Percentiles rank a stretch among this genome's conserved stretches.
Evolutionary conservation across 1,140 invertebrate species (phyloP).

Genomic region (Drosophila kanapiae): DNA sequence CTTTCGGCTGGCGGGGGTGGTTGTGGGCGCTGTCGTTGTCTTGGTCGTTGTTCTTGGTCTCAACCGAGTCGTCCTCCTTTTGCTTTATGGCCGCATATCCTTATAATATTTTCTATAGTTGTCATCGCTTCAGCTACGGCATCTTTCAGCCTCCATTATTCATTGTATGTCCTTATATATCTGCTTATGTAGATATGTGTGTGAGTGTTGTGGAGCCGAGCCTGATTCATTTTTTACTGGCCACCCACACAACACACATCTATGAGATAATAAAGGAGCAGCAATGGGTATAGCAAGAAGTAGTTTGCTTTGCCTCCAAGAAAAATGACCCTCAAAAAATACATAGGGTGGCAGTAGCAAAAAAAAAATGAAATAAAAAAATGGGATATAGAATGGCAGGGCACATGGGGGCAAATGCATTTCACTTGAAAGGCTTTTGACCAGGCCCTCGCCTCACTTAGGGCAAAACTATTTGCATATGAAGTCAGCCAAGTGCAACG

Average conservation of each 20-base stretch:
- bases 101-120: slow-evolving; percentile 83
- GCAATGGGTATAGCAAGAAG: slow-evolving; percentile 14
- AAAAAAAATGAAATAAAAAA: too few species aligned
- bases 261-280: slow-evolving; percentile 40
- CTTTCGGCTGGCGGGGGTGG: too few species aligned
- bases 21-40: slow-evolving; percentile 19
- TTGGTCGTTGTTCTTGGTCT: slow-evolving; percentile 21
- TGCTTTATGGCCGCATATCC: slow-evolving; percentile 80
- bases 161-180: slow-evolving; percentile 41
- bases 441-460: slow-evolving; percentile 14
- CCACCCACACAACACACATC: slow-evolving; percentile 6
- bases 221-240: slow-evolving; percentile 45
- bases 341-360: too few species aligned
- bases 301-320: slow-evolving; percentile 36
- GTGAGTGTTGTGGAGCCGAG: slow-evolving; percentile 6
- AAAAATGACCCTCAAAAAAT: slow-evolving; percentile 46
- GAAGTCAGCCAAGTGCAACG: slow-evolving; percentile 57
- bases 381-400: neutral
- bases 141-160: slow-evolving; percentile 55
- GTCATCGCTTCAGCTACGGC: slow-evolving; percentile 66
- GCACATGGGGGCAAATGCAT: slow-evolving; percentile 23
- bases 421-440: slow-evolving; percentile 33
- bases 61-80: slow-evolving; percentile 12
- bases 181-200: neutral
- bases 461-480: slow-evolving; percentile 52